A percentile compares a stretch with the other conserved stretches of the same genome.
Evolutionary conservation across 2,113 vertebrate genomes (phyloP).

Genomic region (Mungos mungo): DNA sequence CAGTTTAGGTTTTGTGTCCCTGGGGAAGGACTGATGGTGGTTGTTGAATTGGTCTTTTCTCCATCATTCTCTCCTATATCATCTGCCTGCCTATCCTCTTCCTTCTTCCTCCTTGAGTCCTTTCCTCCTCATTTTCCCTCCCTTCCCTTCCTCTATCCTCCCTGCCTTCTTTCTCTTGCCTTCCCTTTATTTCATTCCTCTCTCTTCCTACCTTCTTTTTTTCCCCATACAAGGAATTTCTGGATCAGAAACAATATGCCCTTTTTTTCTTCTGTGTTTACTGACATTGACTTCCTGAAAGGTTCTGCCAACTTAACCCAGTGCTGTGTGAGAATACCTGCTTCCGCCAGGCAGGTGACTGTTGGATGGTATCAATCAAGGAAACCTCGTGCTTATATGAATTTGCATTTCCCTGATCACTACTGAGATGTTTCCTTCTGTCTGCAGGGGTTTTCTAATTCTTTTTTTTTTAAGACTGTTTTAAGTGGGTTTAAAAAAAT

Average conservation of each 20-base stretch:
- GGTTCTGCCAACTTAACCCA: background rate
- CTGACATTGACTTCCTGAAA: background rate
- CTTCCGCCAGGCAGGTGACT: rapidly evolving
- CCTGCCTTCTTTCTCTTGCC: too few species aligned
- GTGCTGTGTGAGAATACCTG: background rate
- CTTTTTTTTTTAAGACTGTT: background rate
- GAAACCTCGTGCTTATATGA: background rate
- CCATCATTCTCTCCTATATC: background rate
- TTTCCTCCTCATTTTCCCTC: background rate
- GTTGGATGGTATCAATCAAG: background rate
- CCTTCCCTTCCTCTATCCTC: background rate
- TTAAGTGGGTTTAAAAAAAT: too few species aligned
- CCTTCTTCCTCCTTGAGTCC: background rate
- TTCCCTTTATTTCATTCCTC: background rate
- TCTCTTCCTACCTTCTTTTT: background rate
- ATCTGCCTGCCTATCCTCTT: background rate
- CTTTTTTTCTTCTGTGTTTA: background rate
- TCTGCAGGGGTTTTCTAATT: background rate
- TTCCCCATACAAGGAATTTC: background rate
- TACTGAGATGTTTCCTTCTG: background rate
- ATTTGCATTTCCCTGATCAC: background rate
- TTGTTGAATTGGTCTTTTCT: background rate
- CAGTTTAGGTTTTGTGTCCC: background rate
- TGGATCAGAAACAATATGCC: background rate
- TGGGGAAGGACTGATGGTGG: background rate